A percentile compares a stretch with the other conserved stretches of the same genome.
phyloP scores from a whole-genome alignment of 2,113 vertebrate genomes.

The Brachirus orientalis region DNA sequence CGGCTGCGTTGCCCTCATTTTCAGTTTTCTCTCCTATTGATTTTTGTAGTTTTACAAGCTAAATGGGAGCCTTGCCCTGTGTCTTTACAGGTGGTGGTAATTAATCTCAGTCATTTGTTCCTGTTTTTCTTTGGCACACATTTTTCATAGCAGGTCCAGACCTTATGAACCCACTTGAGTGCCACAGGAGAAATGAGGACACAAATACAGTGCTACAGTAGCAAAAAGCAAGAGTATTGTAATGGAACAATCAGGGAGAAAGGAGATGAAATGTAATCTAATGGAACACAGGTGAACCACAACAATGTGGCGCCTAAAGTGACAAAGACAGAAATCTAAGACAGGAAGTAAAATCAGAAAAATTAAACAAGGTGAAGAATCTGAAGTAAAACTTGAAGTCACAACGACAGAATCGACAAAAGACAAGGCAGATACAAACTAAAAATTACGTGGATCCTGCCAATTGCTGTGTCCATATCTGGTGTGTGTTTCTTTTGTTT shows the following conservation, averaged over 20 bases:
- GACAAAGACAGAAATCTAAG: too few species aligned
- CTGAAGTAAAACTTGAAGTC: too few species aligned
- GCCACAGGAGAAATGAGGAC: background rate
- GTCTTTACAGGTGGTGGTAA: slow-evolving; percentile 7
- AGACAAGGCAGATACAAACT: too few species aligned
- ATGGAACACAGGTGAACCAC: too few species aligned
- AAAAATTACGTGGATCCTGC: slow-evolving; percentile 13
- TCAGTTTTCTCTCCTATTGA: slow-evolving; percentile 10
- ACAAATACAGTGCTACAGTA: too few species aligned
- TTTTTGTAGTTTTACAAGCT: slow-evolving; percentile 9
- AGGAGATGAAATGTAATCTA: too few species aligned
- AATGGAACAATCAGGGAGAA: too few species aligned
- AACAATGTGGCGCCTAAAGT: too few species aligned
- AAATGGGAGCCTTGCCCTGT: slow-evolving; percentile 5
- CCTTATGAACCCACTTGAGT: background rate
- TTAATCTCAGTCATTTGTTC: slow-evolving; percentile 11
- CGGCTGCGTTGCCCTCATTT: background rate
- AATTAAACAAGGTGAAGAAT: too few species aligned
- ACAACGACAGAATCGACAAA: too few species aligned
- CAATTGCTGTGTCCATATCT: slow-evolving; percentile 10
- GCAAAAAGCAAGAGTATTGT: too few species aligned
- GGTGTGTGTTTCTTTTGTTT: slow-evolving; percentile 29
- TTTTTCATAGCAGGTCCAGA: slow-evolving; percentile 2
- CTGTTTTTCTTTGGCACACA: slow-evolving; percentile 10
- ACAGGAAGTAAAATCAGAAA: too few species aligned